Conservation (phyloP, 2,797 vertebrate species). For the Brachyrhaphis roseni region DNA sequence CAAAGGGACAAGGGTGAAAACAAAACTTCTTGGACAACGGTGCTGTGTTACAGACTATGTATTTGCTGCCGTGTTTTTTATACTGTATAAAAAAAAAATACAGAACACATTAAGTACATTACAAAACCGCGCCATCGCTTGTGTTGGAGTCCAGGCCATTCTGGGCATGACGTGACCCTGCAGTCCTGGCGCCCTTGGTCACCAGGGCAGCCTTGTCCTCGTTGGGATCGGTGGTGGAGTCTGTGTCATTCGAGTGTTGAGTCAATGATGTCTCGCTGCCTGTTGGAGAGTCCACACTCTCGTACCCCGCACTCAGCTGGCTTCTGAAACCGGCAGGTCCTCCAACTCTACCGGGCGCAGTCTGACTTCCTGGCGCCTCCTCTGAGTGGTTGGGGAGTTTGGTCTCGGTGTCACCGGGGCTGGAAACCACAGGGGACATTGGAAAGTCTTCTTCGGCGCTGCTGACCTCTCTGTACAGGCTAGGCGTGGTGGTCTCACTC, state of each 20-base stretch:
- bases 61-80: constrained; percentile 82
- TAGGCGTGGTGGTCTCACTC: constrained; percentile 84
- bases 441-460: constrained; percentile 93
- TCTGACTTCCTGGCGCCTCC: constrained; percentile 84
- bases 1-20: constrained; percentile 75
- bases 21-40: constrained; percentile 84
- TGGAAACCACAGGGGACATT: constrained; percentile 90
- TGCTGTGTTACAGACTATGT: constrained; percentile 87
- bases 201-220: constrained; percentile 92
- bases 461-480: constrained; percentile 94
- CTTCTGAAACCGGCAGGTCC: constrained; percentile 86
- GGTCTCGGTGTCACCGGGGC: constrained; percentile 89
- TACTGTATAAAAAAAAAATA: constrained; percentile 66
- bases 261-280: constrained; percentile 99
- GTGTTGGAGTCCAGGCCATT: constrained; percentile 95
- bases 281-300: constrained; percentile 99
- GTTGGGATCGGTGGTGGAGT: constrained; percentile 97
- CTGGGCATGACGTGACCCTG: constrained; percentile 92
- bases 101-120: constrained; percentile 77
- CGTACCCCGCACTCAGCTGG: constrained; percentile 95
- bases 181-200: constrained; percentile 97
- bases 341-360: constrained; percentile 54
- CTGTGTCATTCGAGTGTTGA: constrained; percentile 98
- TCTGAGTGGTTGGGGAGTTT: constrained; percentile 97
- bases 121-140: constrained; percentile 73